Evolutionary conservation across 2,888 invertebrate genomes (phyloP).

Genomic region (Melolontha melolontha): DNA sequence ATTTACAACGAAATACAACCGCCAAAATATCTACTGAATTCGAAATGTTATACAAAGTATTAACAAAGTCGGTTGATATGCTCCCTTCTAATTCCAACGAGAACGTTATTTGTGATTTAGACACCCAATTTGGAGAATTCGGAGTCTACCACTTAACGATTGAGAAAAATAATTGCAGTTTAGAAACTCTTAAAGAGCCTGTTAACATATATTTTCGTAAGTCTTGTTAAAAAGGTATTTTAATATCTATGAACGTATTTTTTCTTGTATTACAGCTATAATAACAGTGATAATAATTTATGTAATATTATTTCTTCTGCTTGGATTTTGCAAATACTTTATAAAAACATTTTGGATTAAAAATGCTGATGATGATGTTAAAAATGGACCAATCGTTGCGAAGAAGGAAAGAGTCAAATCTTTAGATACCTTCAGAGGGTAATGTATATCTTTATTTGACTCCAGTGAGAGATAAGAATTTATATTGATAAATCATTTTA

Average conservation of each 20-base stretch:
- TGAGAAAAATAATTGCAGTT: constrained; percentile 67
- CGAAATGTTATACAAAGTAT: constrained; percentile 45
- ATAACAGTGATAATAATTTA: constrained; percentile 63
- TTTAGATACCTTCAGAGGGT: constrained; percentile 87
- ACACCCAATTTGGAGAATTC: constrained; percentile 75
- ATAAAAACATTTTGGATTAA: constrained; percentile 38
- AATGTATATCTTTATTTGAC: constrained; percentile 49
- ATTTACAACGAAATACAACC: constrained; percentile 10
- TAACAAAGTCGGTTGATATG: constrained; percentile 35
- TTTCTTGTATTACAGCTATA: constrained; percentile 61
- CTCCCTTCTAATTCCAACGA: constrained; percentile 54
- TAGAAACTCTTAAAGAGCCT: constrained; percentile 72
- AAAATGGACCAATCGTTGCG: constrained; percentile 49
- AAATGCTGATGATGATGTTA: constrained; percentile 17
- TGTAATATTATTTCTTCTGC: constrained; percentile 49
- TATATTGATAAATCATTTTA: too few species aligned
- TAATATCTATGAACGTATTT: constrained; percentile 23
- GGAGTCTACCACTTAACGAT: constrained; percentile 77
- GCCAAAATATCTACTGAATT: constrained; percentile 43
- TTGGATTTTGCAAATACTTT: constrained; percentile 30
- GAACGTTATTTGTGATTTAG: constrained; percentile 71
- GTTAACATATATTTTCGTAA: constrained; percentile 80
- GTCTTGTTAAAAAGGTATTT: constrained; percentile 57
- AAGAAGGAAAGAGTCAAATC: constrained; percentile 71
- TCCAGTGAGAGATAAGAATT: too few species aligned